Conservation (phyloP, 1,140 invertebrate species). For the Drosophila miranda region DNA sequence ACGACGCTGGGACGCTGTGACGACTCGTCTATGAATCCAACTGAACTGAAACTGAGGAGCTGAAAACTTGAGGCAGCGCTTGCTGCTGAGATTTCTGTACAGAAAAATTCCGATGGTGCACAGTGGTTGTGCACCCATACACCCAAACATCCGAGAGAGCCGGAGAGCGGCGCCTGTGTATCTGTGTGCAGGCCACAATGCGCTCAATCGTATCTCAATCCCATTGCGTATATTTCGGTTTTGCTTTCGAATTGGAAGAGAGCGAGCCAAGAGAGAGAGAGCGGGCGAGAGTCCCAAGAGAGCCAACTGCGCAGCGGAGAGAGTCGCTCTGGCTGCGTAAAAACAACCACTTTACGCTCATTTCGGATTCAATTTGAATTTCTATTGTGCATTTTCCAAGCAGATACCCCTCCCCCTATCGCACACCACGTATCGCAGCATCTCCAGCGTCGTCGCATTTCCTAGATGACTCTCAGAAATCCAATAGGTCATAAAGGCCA, state of each 20-base stretch:
- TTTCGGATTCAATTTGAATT: constrained; percentile 52
- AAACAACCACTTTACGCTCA: constrained; percentile 74
- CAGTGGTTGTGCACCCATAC: constrained; percentile 54
- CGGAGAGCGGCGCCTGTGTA: constrained; percentile 26
- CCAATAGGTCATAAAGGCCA: constrained; percentile 38
- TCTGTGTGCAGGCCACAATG: constrained; percentile 5
- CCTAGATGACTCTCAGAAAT: constrained; percentile 10
- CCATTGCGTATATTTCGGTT: constrained; percentile 50
- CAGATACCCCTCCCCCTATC: constrained; percentile 1
- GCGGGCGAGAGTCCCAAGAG: not conserved
- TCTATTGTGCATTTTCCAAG: constrained; percentile 58
- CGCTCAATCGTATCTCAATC: constrained; percentile 9
- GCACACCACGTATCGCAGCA: not conserved
- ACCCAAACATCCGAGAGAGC: not conserved
- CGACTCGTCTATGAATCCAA: constrained; percentile 64
- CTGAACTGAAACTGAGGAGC: constrained; percentile 61
- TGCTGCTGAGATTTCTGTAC: constrained; percentile 63
- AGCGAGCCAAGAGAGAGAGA: not conserved
- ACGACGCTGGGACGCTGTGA: constrained; percentile 63
- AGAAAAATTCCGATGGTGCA: constrained; percentile 68
- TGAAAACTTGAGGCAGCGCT: constrained; percentile 57
- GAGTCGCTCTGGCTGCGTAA: constrained; percentile 8
- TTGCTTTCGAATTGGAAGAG: constrained; percentile 61
- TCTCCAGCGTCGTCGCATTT: not conserved
- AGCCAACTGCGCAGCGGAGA: not conserved